These are phyloP conservation scores for Amorpha juglandis DNA, from an alignment of 2,888 invertebrate species.

Conservation along the genomic window DNA sequence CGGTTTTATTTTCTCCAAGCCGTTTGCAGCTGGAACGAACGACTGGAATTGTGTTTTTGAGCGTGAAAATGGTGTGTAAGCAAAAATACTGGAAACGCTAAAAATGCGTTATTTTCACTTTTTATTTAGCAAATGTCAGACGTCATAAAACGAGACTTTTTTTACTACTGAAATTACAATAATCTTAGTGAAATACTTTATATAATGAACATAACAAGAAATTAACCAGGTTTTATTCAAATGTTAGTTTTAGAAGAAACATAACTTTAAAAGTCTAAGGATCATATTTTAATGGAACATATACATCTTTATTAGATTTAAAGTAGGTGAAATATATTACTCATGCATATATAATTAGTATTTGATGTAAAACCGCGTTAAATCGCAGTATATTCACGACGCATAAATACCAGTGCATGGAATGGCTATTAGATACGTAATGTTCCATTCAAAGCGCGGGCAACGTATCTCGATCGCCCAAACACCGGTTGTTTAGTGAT, in stretches of 20 bases:
- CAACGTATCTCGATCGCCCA: slow-evolving; percentile 70
- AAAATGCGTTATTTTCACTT: not conserved
- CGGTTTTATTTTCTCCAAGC: slow-evolving; percentile 50
- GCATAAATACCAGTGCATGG: slow-evolving; percentile 43
- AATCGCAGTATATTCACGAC: slow-evolving; percentile 33
- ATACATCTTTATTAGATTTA: not conserved
- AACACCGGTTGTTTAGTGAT: slow-evolving; percentile 83
- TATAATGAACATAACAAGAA: not conserved
- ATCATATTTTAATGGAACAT: not conserved
- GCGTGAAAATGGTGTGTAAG: slow-evolving; percentile 24
- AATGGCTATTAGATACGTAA: slow-evolving; percentile 54
- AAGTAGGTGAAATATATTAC: slow-evolving; percentile 3
- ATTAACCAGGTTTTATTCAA: not conserved
- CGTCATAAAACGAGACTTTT: too few relatives aligned
- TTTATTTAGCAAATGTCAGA: not conserved
- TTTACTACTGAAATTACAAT: not conserved
- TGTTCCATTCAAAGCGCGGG: slow-evolving; percentile 69
- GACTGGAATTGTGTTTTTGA: slow-evolving; percentile 43
- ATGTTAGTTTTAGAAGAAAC: not conserved
- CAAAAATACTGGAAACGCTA: not conserved
- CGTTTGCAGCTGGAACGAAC: slow-evolving; percentile 48
- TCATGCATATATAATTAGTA: slow-evolving; percentile 4
- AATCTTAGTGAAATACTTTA: not conserved
- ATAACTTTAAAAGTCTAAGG: not conserved
- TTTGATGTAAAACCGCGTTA: slow-evolving; percentile 18